phyloP scores from a whole-genome alignment of 2,113 vertebrate species.

The Macrotus californicus region DNA sequence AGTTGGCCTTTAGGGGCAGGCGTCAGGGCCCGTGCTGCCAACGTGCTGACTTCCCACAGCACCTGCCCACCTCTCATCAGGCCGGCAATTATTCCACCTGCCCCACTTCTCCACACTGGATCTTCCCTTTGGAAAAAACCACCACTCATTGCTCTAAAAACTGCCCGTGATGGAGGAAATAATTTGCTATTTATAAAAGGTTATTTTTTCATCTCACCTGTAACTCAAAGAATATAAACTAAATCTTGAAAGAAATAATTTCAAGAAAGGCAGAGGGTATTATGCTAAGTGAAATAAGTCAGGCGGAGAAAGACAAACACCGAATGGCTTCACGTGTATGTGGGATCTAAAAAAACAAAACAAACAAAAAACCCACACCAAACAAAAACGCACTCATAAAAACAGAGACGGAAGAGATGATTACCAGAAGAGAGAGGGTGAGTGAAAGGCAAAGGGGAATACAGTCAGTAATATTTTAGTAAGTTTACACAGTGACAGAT shows the following conservation, averaged over 20 bases:
- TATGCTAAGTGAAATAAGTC: background rate
- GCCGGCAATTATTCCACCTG: background rate
- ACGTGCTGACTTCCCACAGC: background rate
- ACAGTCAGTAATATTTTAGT: background rate
- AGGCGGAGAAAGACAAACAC: background rate
- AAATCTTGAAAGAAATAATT: background rate
- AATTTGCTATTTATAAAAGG: conserved; percentile 4
- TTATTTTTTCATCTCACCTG: background rate
- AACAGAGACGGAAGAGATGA: background rate
- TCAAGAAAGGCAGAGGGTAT: background rate
- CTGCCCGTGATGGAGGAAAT: conserved; percentile 1
- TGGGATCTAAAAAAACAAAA: background rate
- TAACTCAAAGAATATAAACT: conserved; percentile 23
- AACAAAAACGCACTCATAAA: background rate
- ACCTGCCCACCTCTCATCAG: background rate
- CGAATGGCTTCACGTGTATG: background rate
- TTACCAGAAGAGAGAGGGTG: background rate
- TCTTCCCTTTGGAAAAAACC: background rate
- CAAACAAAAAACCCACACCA: background rate
- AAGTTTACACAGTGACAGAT: background rate
- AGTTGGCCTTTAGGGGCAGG: background rate
- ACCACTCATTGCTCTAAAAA: background rate
- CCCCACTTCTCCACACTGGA: background rate
- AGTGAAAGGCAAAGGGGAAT: background rate
- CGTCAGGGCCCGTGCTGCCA: background rate